These are phyloP conservation scores for Antheraea yamamai DNA, from an alignment of 2,888 invertebrate species.

Conservation along the genomic window DNA sequence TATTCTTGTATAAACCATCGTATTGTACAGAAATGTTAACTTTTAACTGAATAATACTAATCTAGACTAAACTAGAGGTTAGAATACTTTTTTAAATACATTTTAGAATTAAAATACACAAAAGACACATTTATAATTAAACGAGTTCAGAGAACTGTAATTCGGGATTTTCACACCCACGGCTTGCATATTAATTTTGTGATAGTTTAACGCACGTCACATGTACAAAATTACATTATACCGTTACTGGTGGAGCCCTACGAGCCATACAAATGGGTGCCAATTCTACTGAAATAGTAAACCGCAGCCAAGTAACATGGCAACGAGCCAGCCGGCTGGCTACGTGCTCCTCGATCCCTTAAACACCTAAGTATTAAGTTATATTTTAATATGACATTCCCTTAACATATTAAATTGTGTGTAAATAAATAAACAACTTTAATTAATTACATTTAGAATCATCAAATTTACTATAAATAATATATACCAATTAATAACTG, in stretches of 20 bases:
- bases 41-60: no score
- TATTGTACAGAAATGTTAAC: background rate
- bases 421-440: background rate
- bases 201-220: slow-evolving; percentile 31
- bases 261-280: slow-evolving; percentile 45
- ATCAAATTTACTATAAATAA: background rate
- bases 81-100: background rate
- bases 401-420: background rate
- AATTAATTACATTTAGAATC: background rate
- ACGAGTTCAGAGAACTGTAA: slow-evolving; percentile 2
- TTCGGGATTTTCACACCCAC: slow-evolving; percentile 11
- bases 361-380: slow-evolving; percentile 5
- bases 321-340: slow-evolving; percentile 46
- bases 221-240: slow-evolving; percentile 39
- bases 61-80: background rate
- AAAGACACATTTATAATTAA: background rate
- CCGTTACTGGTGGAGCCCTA: slow-evolving; percentile 37
- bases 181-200: slow-evolving; percentile 13
- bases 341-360: slow-evolving; percentile 8
- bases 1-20: background rate
- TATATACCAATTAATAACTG: background rate
- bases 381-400: background rate
- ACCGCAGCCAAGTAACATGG: slow-evolving; percentile 49
- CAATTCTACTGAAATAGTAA: slow-evolving; percentile 55
- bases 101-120: background rate